phyloP scores from a whole-genome alignment of 2,113 vertebrate species.

The Onychostoma macrolepis region DNA sequence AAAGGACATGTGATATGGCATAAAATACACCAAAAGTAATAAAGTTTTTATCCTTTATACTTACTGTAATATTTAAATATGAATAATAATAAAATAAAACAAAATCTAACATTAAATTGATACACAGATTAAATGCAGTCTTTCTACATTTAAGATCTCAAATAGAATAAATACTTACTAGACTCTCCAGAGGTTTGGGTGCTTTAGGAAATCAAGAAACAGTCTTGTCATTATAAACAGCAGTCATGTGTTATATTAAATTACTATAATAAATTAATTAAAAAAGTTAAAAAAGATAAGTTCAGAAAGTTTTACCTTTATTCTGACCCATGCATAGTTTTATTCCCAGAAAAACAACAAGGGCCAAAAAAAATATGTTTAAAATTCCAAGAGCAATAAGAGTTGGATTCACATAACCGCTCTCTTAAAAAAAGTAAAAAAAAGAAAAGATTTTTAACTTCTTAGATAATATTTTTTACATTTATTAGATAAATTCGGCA shows the following conservation, averaged over 20 bases:
- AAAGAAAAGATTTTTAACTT: neutral
- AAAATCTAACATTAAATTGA: neutral
- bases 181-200: neutral
- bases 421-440: neutral
- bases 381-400: conserved; percentile 7
- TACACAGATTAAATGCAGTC: neutral
- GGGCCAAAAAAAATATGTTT: neutral
- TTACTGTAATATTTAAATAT: no score
- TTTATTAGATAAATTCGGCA: neutral
- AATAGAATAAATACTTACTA: neutral
- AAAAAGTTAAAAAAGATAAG: no score
- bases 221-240: neutral
- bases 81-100: no score
- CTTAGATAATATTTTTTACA: neutral
- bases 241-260: neutral
- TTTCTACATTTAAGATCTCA: neutral
- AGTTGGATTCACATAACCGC: neutral
- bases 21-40: neutral
- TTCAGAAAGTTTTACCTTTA: neutral
- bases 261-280: neutral
- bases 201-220: neutral
- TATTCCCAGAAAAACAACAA: conserved; percentile 20
- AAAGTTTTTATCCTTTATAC: no score
- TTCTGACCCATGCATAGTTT: neutral
- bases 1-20: neutral